phyloP scores from a whole-genome alignment of 2,113 vertebrate genomes.

The Callopanchax toddi region DNA sequence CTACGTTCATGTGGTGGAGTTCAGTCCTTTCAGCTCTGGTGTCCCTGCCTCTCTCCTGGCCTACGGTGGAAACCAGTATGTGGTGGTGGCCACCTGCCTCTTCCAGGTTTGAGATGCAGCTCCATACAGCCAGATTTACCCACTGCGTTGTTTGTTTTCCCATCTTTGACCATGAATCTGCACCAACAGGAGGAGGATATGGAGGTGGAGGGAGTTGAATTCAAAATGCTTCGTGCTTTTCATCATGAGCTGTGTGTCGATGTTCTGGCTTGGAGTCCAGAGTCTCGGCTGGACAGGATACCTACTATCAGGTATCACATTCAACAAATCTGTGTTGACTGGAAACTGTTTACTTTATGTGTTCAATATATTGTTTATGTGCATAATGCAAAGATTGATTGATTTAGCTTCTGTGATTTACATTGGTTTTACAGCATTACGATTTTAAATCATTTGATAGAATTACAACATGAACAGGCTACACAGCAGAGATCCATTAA shows the following conservation, averaged over 20 bases:
- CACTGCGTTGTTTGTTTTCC: neutral
- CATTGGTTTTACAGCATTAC: too few species aligned
- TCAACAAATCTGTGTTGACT: neutral
- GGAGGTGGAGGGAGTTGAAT: slow-evolving; percentile 89
- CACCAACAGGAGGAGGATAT: slow-evolving; percentile 88
- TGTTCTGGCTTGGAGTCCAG: slow-evolving; percentile 94
- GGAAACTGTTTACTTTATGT: too few species aligned
- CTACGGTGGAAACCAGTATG: slow-evolving; percentile 90
- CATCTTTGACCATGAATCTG: neutral
- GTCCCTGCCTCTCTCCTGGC: slow-evolving; percentile 87
- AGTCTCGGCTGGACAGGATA: slow-evolving; percentile 88
- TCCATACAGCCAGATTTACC: neutral
- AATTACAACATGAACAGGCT: too few species aligned
- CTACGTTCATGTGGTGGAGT: slow-evolving; percentile 93
- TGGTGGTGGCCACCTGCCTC: slow-evolving; percentile 88
- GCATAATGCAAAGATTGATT: too few species aligned
- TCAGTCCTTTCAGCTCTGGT: slow-evolving; percentile 91
- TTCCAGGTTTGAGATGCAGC: slow-evolving; percentile 85
- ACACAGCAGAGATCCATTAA: too few species aligned
- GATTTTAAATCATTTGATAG: too few species aligned
- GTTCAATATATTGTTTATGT: too few species aligned
- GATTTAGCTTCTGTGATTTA: too few species aligned
- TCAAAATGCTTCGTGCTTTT: slow-evolving; percentile 86
- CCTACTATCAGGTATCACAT: slow-evolving; percentile 85
- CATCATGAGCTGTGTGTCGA: slow-evolving; percentile 89